These are phyloP conservation scores for Fissipunctia ypsillon DNA, from an alignment of 2,888 invertebrate genomes.

Conservation along the genomic window DNA sequence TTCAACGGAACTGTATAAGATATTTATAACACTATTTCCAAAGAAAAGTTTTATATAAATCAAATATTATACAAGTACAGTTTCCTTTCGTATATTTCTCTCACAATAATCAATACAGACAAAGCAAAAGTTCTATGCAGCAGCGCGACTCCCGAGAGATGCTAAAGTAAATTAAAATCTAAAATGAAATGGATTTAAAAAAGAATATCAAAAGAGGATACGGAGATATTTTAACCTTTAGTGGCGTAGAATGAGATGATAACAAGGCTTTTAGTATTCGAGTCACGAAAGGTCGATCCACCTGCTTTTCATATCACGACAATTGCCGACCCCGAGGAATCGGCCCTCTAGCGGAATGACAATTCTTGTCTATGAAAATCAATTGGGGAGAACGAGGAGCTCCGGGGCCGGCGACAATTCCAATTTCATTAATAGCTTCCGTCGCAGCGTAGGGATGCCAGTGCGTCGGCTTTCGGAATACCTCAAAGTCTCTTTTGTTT, in stretches of 20 bases:
- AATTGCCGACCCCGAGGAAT: constrained; percentile 87
- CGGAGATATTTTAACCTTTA: constrained; percentile 83
- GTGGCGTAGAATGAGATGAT: constrained; percentile 84
- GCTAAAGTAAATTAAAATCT: constrained; percentile 76
- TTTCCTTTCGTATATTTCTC: constrained; percentile 30
- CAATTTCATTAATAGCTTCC: constrained; percentile 88
- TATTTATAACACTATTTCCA: neutral
- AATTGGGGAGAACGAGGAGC: constrained; percentile 84
- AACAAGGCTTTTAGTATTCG: constrained; percentile 88
- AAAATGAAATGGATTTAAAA: constrained; percentile 77
- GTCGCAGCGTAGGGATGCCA: constrained; percentile 76
- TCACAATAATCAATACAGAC: constrained; percentile 52
- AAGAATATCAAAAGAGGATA: constrained; percentile 79
- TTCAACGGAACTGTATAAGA: neutral
- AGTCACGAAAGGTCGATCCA: constrained; percentile 85
- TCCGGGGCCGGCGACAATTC: constrained; percentile 81
- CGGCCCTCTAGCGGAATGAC: constrained; percentile 85
- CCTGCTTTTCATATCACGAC: constrained; percentile 90
- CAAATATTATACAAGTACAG: constrained; percentile 18
- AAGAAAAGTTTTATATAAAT: constrained; percentile 27
- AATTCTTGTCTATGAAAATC: constrained; percentile 89
- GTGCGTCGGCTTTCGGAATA: constrained; percentile 65
- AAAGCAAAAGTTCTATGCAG: constrained; percentile 54
- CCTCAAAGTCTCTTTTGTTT: constrained; percentile 64
- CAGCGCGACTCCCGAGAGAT: constrained; percentile 66